Conservation (phyloP, 2,113 vertebrate species). For the Protobothrops mucrosquamatus region DNA sequence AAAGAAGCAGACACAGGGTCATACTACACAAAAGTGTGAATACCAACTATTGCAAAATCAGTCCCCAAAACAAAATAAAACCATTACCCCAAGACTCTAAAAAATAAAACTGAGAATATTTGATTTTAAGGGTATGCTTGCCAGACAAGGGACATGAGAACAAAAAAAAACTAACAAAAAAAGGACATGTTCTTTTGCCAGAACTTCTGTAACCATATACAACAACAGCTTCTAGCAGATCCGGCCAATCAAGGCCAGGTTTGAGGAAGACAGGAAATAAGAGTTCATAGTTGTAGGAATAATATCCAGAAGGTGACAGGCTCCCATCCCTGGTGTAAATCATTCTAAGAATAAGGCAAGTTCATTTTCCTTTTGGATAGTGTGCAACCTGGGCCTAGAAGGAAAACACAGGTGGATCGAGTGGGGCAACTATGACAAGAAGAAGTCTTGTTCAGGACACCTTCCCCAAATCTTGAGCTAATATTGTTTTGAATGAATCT, state of each 20-base stretch:
- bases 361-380: background rate
- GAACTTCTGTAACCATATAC: background rate
- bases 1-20: background rate
- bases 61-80: background rate
- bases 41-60: background rate
- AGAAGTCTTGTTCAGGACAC: background rate
- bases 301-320: background rate
- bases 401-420: background rate
- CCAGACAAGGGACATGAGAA: background rate
- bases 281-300: background rate
- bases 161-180: background rate
- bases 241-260: background rate
- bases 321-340: background rate
- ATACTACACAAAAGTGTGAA: background rate
- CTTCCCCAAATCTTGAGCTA: background rate
- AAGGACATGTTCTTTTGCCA: background rate
- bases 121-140: background rate
- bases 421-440: background rate
- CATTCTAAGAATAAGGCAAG: background rate
- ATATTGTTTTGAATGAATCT: background rate
- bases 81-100: background rate
- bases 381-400: background rate
- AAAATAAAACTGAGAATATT: background rate
- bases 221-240: background rate
- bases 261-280: background rate